Percentiles rank a stretch among this genome's conserved stretches.
phyloP scores from a whole-genome alignment of 2,113 vertebrate species.

The Apteryx owenii region DNA sequence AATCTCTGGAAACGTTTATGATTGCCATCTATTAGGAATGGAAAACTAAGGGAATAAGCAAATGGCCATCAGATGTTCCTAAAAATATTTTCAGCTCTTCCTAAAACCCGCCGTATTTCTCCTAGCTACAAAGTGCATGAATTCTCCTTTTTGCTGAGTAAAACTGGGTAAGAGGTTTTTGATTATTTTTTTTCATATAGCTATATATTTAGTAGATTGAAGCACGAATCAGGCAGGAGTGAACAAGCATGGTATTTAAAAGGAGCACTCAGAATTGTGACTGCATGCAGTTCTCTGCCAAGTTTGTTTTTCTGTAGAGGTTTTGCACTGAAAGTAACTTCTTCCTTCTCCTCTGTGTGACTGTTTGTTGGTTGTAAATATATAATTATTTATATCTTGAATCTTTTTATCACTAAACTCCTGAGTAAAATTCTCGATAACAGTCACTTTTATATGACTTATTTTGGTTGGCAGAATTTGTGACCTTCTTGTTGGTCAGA shows the following conservation, averaged over 20 bases:
- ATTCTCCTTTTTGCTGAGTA: neutral
- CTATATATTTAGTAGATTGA: neutral
- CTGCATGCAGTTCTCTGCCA: neutral
- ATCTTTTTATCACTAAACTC: neutral
- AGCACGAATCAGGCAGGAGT: neutral
- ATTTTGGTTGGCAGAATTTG: neutral
- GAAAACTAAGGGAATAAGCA: slow-evolving; percentile 16
- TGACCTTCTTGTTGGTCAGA: neutral
- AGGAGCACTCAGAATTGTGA: neutral
- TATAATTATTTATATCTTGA: neutral
- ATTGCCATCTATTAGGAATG: slow-evolving; percentile 34
- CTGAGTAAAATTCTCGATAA: neutral
- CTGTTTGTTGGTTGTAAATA: neutral
- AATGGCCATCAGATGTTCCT: slow-evolving; percentile 56
- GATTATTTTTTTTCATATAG: neutral
- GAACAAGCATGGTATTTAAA: slow-evolving; percentile 19
- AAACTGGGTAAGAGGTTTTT: slow-evolving; percentile 31
- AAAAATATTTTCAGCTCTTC: slow-evolving; percentile 20
- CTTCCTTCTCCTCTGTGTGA: neutral
- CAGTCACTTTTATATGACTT: neutral
- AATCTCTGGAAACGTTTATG: slow-evolving; percentile 39
- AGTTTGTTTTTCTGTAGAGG: slow-evolving; percentile 9
- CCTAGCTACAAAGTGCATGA: neutral
- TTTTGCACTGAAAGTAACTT: neutral
- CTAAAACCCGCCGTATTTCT: neutral